A percentile compares a stretch with the other conserved stretches of the same genome.
phyloP scores from a whole-genome alignment of 2,888 invertebrate species.

The Baccha elongata region DNA sequence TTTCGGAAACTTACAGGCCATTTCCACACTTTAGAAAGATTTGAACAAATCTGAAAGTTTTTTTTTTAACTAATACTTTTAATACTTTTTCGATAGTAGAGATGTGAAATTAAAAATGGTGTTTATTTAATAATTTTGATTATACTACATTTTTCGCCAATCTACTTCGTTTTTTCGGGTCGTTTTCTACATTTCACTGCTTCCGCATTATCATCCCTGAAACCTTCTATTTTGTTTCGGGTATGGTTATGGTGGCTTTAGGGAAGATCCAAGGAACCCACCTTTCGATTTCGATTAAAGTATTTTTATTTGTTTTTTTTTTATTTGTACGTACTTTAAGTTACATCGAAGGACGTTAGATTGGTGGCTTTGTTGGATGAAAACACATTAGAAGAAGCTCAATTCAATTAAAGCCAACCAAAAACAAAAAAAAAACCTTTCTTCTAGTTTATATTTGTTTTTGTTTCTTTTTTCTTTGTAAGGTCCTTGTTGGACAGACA shows the following conservation, averaged over 20 bases:
- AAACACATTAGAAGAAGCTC: conserved; percentile 37
- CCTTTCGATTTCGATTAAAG: conserved; percentile 27
- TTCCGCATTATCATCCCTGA: too few species aligned
- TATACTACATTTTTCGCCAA: too few species aligned
- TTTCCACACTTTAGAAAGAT: too few species aligned
- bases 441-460: neutral
- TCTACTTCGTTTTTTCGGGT: too few species aligned
- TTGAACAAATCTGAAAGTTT: too few species aligned
- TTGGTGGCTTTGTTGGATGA: conserved; percentile 47
- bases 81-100: too few species aligned
- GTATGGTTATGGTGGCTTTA: conserved; percentile 18
- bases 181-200: too few species aligned
- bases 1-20: too few species aligned
- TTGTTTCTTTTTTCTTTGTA: neutral
- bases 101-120: too few species aligned
- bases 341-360: conserved; percentile 40
- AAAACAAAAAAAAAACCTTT: conserved; percentile 3
- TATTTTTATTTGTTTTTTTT: conserved; percentile 28
- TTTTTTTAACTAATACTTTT: too few species aligned
- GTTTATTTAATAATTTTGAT: too few species aligned
- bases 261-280: conserved; percentile 11
- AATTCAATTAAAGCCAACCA: conserved; percentile 59
- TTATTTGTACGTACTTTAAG: conserved; percentile 36
- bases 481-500: too few species aligned
- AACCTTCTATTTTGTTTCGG: neutral